A percentile compares a stretch with the other conserved stretches of the same genome.
Conservation (phyloP, 2,797 vertebrate species). For the Platyrinchus mystaceus region DNA sequence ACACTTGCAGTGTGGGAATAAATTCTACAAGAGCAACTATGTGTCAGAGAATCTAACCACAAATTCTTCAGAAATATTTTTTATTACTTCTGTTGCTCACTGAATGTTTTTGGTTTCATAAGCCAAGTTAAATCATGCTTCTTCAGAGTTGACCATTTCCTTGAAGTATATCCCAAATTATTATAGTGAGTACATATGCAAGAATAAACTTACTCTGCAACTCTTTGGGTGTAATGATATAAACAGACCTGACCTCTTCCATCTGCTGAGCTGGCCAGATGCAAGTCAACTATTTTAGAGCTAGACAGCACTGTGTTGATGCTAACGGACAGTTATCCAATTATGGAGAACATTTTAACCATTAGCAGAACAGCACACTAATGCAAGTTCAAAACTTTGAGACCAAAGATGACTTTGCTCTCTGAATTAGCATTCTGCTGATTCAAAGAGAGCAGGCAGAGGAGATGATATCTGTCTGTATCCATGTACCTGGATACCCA, state of each 20-base stretch:
- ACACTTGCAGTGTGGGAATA: neutral
- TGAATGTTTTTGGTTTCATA: neutral
- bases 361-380: neutral
- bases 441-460: neutral
- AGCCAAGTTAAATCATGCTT: neutral
- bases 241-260: neutral
- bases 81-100: neutral
- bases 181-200: neutral
- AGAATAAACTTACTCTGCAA: neutral
- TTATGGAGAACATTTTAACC: neutral
- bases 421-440: neutral
- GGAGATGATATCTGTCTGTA: neutral
- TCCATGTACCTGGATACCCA: neutral
- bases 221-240: neutral
- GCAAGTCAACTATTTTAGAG: neutral
- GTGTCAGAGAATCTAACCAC: neutral
- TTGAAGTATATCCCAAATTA: neutral
- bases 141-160: neutral
- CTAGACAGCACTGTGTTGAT: neutral
- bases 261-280: neutral
- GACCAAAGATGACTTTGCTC: neutral
- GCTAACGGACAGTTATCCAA: neutral
- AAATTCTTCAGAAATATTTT: neutral
- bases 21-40: neutral
- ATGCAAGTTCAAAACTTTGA: neutral